These are phyloP conservation scores for Ectobius pallidus DNA, from an alignment of 2,888 invertebrate genomes.

Conservation along the genomic window DNA sequence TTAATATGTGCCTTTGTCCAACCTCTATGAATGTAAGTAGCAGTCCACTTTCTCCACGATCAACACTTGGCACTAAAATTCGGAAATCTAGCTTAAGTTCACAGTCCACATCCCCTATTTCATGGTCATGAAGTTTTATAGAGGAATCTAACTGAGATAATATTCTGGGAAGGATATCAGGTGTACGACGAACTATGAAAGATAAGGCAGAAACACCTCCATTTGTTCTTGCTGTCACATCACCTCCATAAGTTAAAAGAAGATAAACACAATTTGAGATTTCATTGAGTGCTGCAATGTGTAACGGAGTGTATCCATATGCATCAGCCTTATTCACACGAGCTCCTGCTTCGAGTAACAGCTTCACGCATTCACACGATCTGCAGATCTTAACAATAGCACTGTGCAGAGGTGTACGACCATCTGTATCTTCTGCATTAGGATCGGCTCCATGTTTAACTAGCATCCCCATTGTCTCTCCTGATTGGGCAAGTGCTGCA, in stretches of 20 bases:
- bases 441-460: conserved; percentile 69
- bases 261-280: conserved; percentile 76
- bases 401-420: conserved; percentile 79
- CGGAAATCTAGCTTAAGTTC: conserved; percentile 74
- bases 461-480: conserved; percentile 75
- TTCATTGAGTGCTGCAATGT: conserved; percentile 83
- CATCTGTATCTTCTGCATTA: conserved; percentile 72
- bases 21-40: conserved; percentile 77
- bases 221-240: conserved; percentile 79
- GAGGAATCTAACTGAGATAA: conserved; percentile 74
- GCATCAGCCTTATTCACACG: conserved; percentile 73
- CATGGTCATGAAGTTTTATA: conserved; percentile 80
- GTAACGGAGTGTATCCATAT: conserved; percentile 84
- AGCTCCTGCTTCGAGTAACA: conserved; percentile 56
- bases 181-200: conserved; percentile 83
- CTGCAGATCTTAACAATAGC: conserved; percentile 76
- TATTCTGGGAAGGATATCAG: conserved; percentile 77
- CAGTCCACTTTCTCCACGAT: conserved; percentile 72
- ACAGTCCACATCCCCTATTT: conserved; percentile 85
- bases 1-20: conserved; percentile 77
- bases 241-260: conserved; percentile 77
- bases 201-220: conserved; percentile 81
- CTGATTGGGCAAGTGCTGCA: conserved; percentile 79
- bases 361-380: conserved; percentile 71
- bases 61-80: conserved; percentile 51